A percentile compares a stretch with the other conserved stretches of the same genome.
phyloP scores from a whole-genome alignment of 2,888 invertebrate genomes.

The Monochamus alternatus region DNA sequence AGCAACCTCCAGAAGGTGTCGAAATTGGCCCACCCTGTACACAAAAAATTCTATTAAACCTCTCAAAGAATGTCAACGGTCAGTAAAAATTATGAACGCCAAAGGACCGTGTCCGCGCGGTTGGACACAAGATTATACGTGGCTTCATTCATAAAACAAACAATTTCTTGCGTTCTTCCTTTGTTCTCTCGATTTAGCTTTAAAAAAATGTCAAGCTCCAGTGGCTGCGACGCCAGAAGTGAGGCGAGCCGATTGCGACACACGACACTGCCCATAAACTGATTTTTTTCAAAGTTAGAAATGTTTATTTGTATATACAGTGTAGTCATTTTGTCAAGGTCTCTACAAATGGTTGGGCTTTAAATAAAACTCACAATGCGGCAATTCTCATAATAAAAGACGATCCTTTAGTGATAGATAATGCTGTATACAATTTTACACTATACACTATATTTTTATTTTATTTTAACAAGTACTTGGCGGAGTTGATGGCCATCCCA shows the following conservation, averaged over 20 bases:
- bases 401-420: no score
- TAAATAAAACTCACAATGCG: no score
- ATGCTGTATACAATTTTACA: no score
- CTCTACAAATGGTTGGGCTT: no score
- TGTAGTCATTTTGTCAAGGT: no score
- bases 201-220: constrained; percentile 10
- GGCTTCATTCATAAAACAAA: constrained; percentile 52
- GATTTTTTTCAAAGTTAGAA: not conserved
- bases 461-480: no score
- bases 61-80: not conserved
- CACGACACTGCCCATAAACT: constrained; percentile 11
- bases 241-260: constrained; percentile 13
- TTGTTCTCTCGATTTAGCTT: constrained; percentile 3
- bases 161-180: constrained; percentile 29
- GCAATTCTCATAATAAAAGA: no score
- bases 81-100: constrained; percentile 27
- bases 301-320: no score
- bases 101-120: constrained; percentile 40
- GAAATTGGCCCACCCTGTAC: no score
- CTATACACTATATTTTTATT: no score
- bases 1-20: no score
- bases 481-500: no score
- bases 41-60: not conserved
- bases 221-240: constrained; percentile 13
- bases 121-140: constrained; percentile 48